These are phyloP conservation scores for Chironex yamaguchii DNA, from an alignment of 30 jellyfish, hydroid and myxozoan species.

Conservation along the genomic window DNA sequence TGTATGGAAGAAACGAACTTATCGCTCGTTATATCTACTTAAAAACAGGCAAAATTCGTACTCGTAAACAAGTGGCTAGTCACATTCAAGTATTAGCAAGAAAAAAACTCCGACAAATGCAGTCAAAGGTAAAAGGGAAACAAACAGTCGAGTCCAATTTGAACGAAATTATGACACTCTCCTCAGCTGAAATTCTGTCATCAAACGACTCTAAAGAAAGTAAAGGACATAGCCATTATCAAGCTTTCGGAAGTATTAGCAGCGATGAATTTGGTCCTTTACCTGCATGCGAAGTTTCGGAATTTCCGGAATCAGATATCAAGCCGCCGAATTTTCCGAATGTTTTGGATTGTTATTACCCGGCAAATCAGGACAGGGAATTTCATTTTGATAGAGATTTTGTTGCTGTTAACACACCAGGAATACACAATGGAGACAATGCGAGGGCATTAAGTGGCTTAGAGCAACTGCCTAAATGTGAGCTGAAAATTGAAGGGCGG, in stretches of 20 bases:
- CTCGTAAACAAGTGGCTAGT: constrained; percentile 98
- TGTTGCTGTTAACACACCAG: constrained; percentile 57
- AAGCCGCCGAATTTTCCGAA: neutral
- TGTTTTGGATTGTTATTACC: neutral
- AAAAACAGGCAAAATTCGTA: constrained; percentile 93
- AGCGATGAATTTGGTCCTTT: neutral
- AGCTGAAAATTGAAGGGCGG: neutral
- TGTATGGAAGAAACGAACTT: constrained; percentile 97
- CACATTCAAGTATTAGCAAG: constrained; percentile 98
- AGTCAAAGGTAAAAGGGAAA: constrained; percentile 64
- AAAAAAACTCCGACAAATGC: constrained; percentile 85
- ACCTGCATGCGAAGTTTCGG: neutral
- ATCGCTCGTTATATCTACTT: constrained; percentile 89
- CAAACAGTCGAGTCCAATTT: constrained; percentile 24
- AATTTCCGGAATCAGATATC: neutral
- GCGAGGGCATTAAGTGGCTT: constrained; percentile 48
- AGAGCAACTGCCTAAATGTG: constrained; percentile 41
- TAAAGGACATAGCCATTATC: neutral
- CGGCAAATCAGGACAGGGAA: constrained; percentile 36
- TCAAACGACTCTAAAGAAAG: constrained; percentile 48
- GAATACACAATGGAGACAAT: constrained; percentile 35
- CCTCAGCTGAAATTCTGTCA: constrained; percentile 78
- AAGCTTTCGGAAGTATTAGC: neutral
- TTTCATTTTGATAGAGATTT: constrained; percentile 52
- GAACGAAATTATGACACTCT: constrained; percentile 62